Evolutionary conservation across 2,888 invertebrate genomes (phyloP).

Genomic region (Allygus modestus): DNA sequence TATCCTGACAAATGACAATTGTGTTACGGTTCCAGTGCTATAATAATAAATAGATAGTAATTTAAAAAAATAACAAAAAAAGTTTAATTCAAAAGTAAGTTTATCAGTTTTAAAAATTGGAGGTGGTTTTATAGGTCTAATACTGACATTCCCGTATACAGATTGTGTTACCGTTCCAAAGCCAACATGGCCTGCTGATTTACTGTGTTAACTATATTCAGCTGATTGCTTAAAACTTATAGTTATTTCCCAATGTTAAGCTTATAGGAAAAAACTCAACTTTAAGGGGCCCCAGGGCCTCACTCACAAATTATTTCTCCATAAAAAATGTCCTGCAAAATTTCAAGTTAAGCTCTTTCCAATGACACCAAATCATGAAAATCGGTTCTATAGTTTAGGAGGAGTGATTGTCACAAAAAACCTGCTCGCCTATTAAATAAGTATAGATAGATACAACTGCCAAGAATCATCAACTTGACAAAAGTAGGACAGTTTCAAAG

Average conservation of each 20-base stretch:
- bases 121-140: no score
- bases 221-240: not conserved
- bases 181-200: not conserved
- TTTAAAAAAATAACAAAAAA: not conserved
- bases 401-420: conserved; percentile 17
- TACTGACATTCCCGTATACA: no score
- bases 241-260: not conserved
- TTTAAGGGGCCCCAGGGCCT: conserved; percentile 12
- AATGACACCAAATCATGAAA: conserved; percentile 36
- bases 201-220: not conserved
- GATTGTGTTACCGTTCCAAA: not conserved
- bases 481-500: no score
- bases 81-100: no score
- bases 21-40: no score
- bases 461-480: no score
- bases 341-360: conserved; percentile 17
- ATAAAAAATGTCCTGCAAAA: conserved; percentile 1
- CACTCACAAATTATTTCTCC: not conserved
- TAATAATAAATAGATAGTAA: not conserved
- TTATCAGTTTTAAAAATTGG: no score
- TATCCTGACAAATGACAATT: no score
- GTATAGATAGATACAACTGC: no score
- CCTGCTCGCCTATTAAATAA: not conserved
- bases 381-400: not conserved
- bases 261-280: not conserved